These are phyloP conservation scores for Nipponacmea schrenckii DNA, from an alignment of 2,888 invertebrate species.

Conservation along the genomic window DNA sequence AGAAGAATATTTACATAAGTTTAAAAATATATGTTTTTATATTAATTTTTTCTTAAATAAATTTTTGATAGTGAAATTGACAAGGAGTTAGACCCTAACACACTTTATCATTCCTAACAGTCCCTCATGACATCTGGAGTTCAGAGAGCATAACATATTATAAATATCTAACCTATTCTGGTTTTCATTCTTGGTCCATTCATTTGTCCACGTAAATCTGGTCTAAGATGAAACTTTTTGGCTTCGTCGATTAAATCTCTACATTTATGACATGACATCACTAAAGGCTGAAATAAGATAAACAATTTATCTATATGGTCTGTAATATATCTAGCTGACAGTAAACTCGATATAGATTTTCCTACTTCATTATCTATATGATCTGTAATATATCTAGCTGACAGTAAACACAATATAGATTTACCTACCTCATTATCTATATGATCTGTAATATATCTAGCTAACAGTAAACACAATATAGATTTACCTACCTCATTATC, in stretches of 20 bases:
- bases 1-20: too few relatives aligned
- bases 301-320: neutral
- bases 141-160: neutral
- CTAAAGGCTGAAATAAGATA: slow-evolving; percentile 47
- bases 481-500: slow-evolving; percentile 56
- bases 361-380: slow-evolving; percentile 62
- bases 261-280: slow-evolving; percentile 59
- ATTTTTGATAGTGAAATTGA: too few relatives aligned
- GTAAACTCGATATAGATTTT: too few relatives aligned
- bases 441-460: too few relatives aligned
- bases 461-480: too few relatives aligned
- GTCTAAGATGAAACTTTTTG: slow-evolving; percentile 63
- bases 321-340: too few relatives aligned
- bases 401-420: slow-evolving; percentile 43
- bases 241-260: slow-evolving; percentile 66
- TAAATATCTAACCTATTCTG: slow-evolving; percentile 46
- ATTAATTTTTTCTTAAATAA: too few relatives aligned
- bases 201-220: slow-evolving; percentile 63
- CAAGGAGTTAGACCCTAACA: too few relatives aligned
- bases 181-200: slow-evolving; percentile 53
- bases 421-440: too few relatives aligned
- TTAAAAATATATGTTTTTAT: too few relatives aligned
- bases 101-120: too few relatives aligned
- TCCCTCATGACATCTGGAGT: neutral
- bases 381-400: slow-evolving; percentile 64